A percentile compares a stretch with the other conserved stretches of the same genome.
phyloP scores from a whole-genome alignment of 2,113 vertebrate species.

The Ovis aries region ARS-UI_Ramb_v3.0 NC_056069.1:66306501-66307000 shows the following conservation, averaged over 20 bases:
- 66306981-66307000: background rate
- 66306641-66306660: background rate
- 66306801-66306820: background rate
- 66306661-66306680: background rate
- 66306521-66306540: background rate
- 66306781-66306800: background rate
- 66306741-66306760: background rate
- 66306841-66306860: background rate
- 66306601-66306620: background rate
- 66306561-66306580: background rate
- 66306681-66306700: background rate
- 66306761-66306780: background rate
- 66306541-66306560: background rate
- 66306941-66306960: background rate
- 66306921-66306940: background rate
- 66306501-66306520: background rate
- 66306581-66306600: background rate
- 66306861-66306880: background rate
- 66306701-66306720: background rate
- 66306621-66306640: background rate
- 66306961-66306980: background rate
- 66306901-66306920: background rate
- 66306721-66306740: background rate
- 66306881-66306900: background rate
- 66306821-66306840: accelerated